Evolutionary conservation across 2,797 vertebrate genomes (phyloP).

Genomic region (Remorina albescens): DNA sequence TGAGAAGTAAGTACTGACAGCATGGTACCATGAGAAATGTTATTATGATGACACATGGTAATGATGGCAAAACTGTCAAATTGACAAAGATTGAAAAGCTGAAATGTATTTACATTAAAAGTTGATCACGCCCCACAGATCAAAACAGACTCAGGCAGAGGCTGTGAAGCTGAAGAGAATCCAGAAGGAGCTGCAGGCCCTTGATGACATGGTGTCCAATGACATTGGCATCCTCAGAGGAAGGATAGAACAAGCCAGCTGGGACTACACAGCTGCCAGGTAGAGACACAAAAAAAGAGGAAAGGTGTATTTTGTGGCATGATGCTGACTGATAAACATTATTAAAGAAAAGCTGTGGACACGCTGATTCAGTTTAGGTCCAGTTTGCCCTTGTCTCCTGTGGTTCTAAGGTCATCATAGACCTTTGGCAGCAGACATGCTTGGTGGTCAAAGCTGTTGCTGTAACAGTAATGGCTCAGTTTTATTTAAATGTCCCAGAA

Average conservation of each 20-base stretch:
- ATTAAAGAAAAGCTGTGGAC: background rate
- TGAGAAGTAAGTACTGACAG: constrained; percentile 87
- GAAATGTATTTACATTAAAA: background rate
- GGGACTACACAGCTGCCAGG: constrained; percentile 92
- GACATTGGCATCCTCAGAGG: constrained; percentile 94
- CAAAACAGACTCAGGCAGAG: constrained; percentile 95
- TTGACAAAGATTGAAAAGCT: fast-evolving
- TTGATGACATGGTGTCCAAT: constrained; percentile 95
- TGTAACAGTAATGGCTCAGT: background rate
- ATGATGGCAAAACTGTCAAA: too few species aligned
- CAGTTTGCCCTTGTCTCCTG: background rate
- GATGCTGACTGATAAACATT: background rate
- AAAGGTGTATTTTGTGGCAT: background rate
- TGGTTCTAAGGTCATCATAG: background rate
- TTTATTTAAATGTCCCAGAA: background rate
- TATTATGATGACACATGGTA: too few species aligned
- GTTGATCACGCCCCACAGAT: constrained; percentile 79
- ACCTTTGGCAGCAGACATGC: background rate
- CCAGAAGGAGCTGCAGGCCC: constrained; percentile 93
- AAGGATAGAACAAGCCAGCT: constrained; percentile 92
- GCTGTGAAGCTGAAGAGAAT: constrained; percentile 93
- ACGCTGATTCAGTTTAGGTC: background rate
- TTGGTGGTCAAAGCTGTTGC: background rate
- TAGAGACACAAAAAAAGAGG: constrained; percentile 54
- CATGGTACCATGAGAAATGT: background rate